Evolutionary conservation across 2,888 invertebrate species (phyloP).

Genomic region (Allacma fusca): DNA sequence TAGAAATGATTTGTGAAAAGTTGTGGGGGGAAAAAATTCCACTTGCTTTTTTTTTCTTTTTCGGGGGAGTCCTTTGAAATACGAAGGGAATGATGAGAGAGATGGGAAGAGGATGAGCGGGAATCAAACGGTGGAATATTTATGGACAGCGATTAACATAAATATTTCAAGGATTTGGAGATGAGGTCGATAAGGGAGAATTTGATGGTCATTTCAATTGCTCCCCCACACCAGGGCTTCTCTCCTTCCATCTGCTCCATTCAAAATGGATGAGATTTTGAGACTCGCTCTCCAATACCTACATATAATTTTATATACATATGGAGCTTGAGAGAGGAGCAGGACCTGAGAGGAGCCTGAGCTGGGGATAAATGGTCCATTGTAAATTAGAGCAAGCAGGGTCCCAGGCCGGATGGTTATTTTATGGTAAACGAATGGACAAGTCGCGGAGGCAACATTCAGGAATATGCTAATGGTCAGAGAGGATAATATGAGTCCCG

Average conservation of each 20-base stretch:
- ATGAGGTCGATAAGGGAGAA: slow-evolving; percentile 12
- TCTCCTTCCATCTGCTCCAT: neutral
- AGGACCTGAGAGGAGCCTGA: neutral
- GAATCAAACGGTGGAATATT: neutral
- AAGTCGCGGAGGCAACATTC: neutral
- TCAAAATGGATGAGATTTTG: too few species aligned
- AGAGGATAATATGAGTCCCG: too few species aligned
- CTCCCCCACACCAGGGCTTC: neutral
- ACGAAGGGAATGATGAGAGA: too few species aligned
- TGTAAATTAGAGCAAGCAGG: slow-evolving; percentile 1
- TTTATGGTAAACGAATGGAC: slow-evolving; percentile 16
- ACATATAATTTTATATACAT: too few species aligned
- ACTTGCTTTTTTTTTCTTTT: too few species aligned
- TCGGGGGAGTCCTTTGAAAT: too few species aligned
- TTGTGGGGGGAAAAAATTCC: too few species aligned
- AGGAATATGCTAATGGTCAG: too few species aligned
- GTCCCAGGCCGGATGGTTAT: neutral
- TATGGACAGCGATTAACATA: slow-evolving; percentile 15
- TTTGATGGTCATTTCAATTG: slow-evolving; percentile 19
- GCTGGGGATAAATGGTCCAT: slow-evolving; percentile 7
- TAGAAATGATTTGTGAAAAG: too few species aligned
- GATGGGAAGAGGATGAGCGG: neutral
- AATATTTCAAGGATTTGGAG: neutral
- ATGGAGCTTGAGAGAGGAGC: too few species aligned
- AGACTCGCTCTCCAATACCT: too few species aligned